Evolutionary conservation across 2,888 invertebrate genomes (phyloP), one percentile per base, ranked within the genome.

Genomic region (Agrenia bidenticulata): DNA sequence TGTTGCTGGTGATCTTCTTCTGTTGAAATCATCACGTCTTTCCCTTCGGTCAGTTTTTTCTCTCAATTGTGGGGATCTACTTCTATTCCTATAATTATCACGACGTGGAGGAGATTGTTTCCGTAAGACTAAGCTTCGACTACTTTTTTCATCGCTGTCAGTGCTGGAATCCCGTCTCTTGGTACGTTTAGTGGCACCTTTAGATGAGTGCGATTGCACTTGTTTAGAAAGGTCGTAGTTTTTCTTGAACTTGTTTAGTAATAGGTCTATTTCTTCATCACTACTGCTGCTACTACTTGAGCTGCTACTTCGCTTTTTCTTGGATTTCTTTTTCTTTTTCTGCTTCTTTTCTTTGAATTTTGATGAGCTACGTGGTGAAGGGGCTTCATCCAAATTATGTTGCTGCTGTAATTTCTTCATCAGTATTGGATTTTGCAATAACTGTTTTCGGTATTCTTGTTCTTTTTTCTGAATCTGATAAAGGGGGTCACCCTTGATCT

Each of bases 401-500:
- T 93, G 83, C 78, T 91, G 87, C 76, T 93, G 87, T 1, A 97
- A 82, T 77, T 89, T 88, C 73, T 92, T 93, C 74, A 97, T 82
- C 80, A 92, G 92, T 0, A 96, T 86, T 1, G 96, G 96, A 83
- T 97, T 97, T 77, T 93, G 90, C 2, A 97, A 80, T 39, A 97
- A 82, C 66, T 91, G 89, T 66, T 88, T 87, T 45, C 90, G 83
- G 0, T 90, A 89, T 78, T 96, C 94, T 78, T 94, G 87, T 81
- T 96, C 95, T 62, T 90, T 86, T 78, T 93, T 90, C 77, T 89
- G 91, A 7, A 97, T 95, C 2, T 89, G 85, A 78, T 92, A 87
- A 42, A 97, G 80, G 0, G 97, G 97, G 83, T 97, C 97, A 80
- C 97, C 96, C 78, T 94, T 86, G 70, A 94, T 84, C 81, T 96